Evolutionary conservation across 2,113 vertebrate species (phyloP), one percentile per base, ranked within the genome.

Genomic region (Myxocyprinus asiaticus): DNA sequence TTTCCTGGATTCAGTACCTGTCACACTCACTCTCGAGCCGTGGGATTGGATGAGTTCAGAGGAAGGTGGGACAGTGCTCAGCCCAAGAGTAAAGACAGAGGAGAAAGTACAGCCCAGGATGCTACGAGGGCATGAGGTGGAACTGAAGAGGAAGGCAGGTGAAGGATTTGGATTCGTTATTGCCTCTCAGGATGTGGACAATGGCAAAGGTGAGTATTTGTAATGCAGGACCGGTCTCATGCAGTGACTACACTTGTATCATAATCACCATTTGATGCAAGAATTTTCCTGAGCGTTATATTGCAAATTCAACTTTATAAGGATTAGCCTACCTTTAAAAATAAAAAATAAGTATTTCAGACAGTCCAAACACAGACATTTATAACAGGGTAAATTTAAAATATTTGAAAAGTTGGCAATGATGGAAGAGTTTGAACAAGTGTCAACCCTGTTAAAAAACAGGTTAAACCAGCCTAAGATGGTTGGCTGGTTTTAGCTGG

Each of bases 111-210:
- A 66, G 68, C 7, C 56, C 48, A 15, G 79, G 70, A 75, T 48
- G 5, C 77, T 12, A 0, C 88, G 84, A 58, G 76, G 83, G 0
- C 50, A 83, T 77, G 92, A 94, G 82, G 91, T 94, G 84, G 93
- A 94, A 82, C 88, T 94, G 15, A 90, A 82, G 85, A 87, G 93
- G 77, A 82, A 88, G 43, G 83, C 86, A 0, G 91, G 90, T 3
- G 93, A 94, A 87, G 93, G 93, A 2, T 94, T 93, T 7, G 93
- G 93, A 59, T 94, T 94, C 0, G 92, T 94, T 77, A 92, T 94
- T 6, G 89, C 92, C 14, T 92, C 93, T 63, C 91, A 93, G 88
- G 91, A 93, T 76, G 81, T 88, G 74, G 86, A 83, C 53, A 87
- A 78, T 3, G 87, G 81, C 42, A 79, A 82, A 61, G 90, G 93